A percentile compares a stretch with the other conserved stretches of the same genome.
Conservation (phyloP, 2,797 vertebrate genomes). For the Hippocampus kuda region DNA sequence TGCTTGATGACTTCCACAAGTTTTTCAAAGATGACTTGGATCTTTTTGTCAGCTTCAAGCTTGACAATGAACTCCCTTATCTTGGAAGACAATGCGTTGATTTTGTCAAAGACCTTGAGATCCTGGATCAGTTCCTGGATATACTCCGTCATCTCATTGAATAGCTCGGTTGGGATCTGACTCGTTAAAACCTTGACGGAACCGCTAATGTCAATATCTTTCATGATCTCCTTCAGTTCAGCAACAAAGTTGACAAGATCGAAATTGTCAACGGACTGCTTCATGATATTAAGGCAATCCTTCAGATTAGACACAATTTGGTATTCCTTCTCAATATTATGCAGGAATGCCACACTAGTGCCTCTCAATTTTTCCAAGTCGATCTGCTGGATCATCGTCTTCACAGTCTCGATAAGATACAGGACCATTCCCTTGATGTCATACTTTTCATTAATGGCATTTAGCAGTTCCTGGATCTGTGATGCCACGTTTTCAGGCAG, state of each 20-base stretch:
- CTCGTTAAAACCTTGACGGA: constrained; percentile 46
- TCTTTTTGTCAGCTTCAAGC: constrained; percentile 70
- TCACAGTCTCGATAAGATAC: constrained; percentile 61
- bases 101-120: constrained; percentile 66
- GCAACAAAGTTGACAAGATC: constrained; percentile 53
- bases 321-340: constrained; percentile 66
- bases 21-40: constrained; percentile 69
- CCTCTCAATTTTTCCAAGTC: constrained; percentile 65
- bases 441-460: constrained; percentile 67
- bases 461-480: constrained; percentile 64
- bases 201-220: constrained; percentile 42
- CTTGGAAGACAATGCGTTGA: constrained; percentile 60
- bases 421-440: constrained; percentile 60
- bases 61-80: constrained; percentile 64
- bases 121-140: constrained; percentile 58
- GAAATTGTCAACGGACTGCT: constrained; percentile 57
- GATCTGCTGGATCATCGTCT: constrained; percentile 54
- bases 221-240: constrained; percentile 54
- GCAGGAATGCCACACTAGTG: constrained; percentile 64
- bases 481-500: constrained; percentile 64
- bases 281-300: constrained; percentile 54
- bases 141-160: constrained; percentile 45
- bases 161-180: constrained; percentile 48
- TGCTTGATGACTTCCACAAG: constrained; percentile 66
- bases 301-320: constrained; percentile 59